Percentiles rank a stretch among this genome's conserved stretches.
Evolutionary conservation across 2,113 vertebrate genomes (phyloP).

Genomic region (Myrmecophaga tridactyla): DNA sequence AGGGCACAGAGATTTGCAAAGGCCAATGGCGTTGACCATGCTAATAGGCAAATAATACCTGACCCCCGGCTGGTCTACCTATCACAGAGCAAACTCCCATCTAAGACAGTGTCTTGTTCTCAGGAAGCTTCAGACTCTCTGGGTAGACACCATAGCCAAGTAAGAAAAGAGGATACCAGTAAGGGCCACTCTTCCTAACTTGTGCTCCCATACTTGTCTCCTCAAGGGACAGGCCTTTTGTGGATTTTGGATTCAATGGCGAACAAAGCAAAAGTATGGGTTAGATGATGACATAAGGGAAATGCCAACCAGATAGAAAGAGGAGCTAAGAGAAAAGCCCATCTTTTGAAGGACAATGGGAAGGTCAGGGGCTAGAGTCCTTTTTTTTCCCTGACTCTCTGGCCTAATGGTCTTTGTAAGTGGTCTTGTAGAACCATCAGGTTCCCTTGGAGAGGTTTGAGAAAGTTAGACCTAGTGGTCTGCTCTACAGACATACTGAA

Average conservation of each 20-base stretch:
- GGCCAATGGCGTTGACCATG: not conserved
- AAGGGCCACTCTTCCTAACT: not conserved
- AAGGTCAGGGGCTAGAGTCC: not conserved
- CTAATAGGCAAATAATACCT: not conserved
- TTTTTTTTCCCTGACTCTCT: not conserved
- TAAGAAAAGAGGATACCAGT: not conserved
- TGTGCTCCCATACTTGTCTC: too few species aligned
- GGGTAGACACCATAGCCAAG: accelerated
- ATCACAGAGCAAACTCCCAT: accelerated
- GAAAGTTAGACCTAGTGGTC: not conserved
- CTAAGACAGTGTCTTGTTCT: not conserved
- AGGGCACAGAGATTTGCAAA: not conserved
- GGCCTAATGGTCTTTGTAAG: not conserved
- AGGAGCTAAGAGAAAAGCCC: not conserved
- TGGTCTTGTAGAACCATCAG: not conserved
- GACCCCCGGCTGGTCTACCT: not conserved
- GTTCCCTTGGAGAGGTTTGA: not conserved
- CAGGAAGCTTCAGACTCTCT: not conserved
- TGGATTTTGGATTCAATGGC: not conserved
- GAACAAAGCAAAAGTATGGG: not conserved
- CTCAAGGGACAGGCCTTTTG: not conserved
- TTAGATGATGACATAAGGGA: not conserved
- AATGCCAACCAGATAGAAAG: not conserved
- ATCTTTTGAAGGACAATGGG: not conserved
- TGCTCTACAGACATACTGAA: not conserved